These are phyloP conservation scores for Xerus rutilus DNA, from an alignment of 2,797 vertebrate species.

Conservation along the genomic window DNA sequence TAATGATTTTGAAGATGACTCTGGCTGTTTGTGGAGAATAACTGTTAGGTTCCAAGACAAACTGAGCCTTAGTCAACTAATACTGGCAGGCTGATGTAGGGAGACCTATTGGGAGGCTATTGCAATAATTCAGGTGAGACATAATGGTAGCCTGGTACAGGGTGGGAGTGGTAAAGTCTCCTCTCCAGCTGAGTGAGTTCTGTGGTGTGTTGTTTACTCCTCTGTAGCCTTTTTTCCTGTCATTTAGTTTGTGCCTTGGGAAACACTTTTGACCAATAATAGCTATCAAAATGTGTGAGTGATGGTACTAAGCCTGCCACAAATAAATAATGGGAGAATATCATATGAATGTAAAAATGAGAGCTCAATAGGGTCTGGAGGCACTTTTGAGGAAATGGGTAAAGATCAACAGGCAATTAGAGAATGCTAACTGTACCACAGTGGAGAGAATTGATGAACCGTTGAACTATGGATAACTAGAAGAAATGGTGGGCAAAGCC, in stretches of 20 bases:
- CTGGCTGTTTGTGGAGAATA: not conserved
- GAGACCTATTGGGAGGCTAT: not conserved
- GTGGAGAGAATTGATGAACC: not conserved
- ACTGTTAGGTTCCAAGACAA: not conserved
- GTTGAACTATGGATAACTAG: not conserved
- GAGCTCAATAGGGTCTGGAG: not conserved
- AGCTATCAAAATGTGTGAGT: conserved; percentile 46
- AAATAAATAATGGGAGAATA: conserved; percentile 39
- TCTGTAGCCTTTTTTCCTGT: conserved; percentile 39
- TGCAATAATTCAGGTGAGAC: not conserved
- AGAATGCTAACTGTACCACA: not conserved
- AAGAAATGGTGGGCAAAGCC: not conserved
- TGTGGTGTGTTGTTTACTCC: not conserved
- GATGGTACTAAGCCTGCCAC: not conserved
- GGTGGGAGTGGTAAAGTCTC: not conserved
- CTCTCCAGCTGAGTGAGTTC: not conserved
- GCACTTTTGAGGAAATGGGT: not conserved
- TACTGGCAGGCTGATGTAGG: too few relatives aligned
- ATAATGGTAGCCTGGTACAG: not conserved
- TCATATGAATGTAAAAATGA: not conserved
- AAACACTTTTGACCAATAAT: conserved; percentile 42
- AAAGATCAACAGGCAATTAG: not conserved
- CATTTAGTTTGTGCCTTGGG: conserved; percentile 21
- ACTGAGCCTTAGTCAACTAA: too few relatives aligned
- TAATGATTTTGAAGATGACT: conserved; percentile 3